Evolutionary conservation across 2,888 invertebrate species (phyloP).

Genomic region (Muschampia plurimacula): DNA sequence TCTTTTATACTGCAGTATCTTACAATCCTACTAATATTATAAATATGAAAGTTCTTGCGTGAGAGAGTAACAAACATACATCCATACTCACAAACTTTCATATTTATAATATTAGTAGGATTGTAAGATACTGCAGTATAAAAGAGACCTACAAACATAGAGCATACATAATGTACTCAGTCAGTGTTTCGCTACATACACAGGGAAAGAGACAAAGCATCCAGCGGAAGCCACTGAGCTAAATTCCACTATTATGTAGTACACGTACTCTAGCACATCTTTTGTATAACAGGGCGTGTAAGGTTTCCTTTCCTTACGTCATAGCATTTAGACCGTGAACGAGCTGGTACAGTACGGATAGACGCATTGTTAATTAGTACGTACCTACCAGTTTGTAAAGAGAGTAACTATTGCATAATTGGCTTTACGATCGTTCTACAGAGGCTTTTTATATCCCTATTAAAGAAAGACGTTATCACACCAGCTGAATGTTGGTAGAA

Average conservation of each 20-base stretch:
- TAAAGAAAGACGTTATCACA: no score
- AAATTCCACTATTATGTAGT: conserved; percentile 27
- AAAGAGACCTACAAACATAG: no score
- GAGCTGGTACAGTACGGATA: conserved; percentile 12
- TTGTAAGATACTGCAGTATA: no score
- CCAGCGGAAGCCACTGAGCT: conserved; percentile 30
- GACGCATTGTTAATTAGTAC: conserved; percentile 22
- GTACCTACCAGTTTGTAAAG: conserved; percentile 11
- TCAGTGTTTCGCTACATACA: conserved; percentile 19
- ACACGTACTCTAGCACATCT: conserved; percentile 26
- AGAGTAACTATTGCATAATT: neutral
- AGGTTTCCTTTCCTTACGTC: conserved; percentile 51
- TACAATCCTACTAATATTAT: no score
- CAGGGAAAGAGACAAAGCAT: conserved; percentile 12
- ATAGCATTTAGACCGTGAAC: conserved; percentile 37
- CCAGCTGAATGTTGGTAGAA: no score
- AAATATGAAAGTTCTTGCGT: no score
- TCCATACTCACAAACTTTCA: no score
- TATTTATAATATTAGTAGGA: no score
- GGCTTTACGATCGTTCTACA: neutral
- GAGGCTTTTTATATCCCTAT: neutral
- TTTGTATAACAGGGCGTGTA: conserved; percentile 46
- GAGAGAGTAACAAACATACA: no score
- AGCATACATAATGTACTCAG: neutral
- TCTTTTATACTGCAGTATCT: no score